Conservation (phyloP, 2,113 vertebrate species). For the Caracal caracal region DNA sequence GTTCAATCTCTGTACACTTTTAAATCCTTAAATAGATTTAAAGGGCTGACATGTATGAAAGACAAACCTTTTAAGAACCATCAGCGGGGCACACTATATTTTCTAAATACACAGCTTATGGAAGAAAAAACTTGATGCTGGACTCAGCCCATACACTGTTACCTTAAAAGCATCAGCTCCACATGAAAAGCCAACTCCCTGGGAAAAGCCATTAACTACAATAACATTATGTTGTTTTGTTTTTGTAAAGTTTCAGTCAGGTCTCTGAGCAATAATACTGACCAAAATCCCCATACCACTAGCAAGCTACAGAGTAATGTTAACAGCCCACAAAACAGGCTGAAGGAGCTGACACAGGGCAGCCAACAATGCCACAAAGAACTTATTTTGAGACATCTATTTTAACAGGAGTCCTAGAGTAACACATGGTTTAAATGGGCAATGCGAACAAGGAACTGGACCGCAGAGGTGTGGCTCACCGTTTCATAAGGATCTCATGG, state of each 20-base stretch:
- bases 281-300: background rate
- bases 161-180: conserved; percentile 5
- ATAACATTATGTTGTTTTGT: background rate
- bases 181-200: conserved; percentile 18
- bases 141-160: background rate
- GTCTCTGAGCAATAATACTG: conserved; percentile 7
- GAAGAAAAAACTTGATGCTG: background rate
- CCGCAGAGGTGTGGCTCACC: background rate
- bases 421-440: background rate
- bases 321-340: background rate
- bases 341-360: background rate
- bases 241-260: conserved; percentile 27
- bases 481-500: background rate
- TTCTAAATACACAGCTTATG: conserved; percentile 27
- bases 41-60: background rate
- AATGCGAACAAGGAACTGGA: background rate
- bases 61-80: conserved; percentile 23
- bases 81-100: background rate
- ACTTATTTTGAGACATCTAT: background rate
- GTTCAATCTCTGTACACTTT: background rate
- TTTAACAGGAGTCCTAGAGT: background rate
- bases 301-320: background rate
- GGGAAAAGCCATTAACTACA: conserved; percentile 41
- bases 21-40: conserved; percentile 18
- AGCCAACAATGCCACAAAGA: conserved; percentile 2